Evolutionary conservation across 1,140 invertebrate species (phyloP).

Genomic region (Agraylea sexmaculata): DNA sequence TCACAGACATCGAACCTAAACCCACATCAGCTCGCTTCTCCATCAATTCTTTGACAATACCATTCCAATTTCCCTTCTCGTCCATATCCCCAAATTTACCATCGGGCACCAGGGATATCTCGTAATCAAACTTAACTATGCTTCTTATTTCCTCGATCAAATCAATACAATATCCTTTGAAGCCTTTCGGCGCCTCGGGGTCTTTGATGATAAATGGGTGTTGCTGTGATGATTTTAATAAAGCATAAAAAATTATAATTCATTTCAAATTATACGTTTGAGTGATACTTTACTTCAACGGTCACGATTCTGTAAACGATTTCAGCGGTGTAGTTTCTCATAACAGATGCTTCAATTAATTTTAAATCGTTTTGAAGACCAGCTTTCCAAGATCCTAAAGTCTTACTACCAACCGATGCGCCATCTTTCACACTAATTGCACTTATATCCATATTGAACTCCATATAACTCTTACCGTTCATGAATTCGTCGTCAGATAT

Average conservation of each 20-base stretch:
- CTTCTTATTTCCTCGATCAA: slow-evolving; percentile 74
- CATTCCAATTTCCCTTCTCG: slow-evolving; percentile 80
- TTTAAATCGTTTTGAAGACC: slow-evolving; percentile 50
- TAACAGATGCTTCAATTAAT: slow-evolving; percentile 48
- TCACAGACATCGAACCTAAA: slow-evolving; percentile 76
- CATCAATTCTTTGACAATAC: slow-evolving; percentile 82
- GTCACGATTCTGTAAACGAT: slow-evolving; percentile 72
- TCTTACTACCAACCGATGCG: slow-evolving; percentile 47
- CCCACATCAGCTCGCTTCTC: slow-evolving; percentile 87
- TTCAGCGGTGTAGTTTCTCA: slow-evolving; percentile 64
- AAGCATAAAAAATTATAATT: slow-evolving; percentile 1
- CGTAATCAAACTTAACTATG: slow-evolving; percentile 80
- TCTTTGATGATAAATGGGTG: slow-evolving; percentile 77
- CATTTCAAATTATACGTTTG: slow-evolving; percentile 3
- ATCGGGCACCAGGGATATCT: slow-evolving; percentile 66
- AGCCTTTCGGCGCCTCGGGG: slow-evolving; percentile 50
- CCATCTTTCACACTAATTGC: slow-evolving; percentile 52
- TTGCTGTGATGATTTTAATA: slow-evolving; percentile 45
- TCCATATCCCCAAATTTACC: slow-evolving; percentile 76
- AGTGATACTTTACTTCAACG: slow-evolving; percentile 44
- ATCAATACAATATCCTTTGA: slow-evolving; percentile 88
- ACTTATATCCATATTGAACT: slow-evolving; percentile 56
- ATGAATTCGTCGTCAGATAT: slow-evolving; percentile 42
- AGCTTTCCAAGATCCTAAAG: slow-evolving; percentile 55
- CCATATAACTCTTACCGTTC: slow-evolving; percentile 60